Conservation (phyloP, 2,888 invertebrate genomes). For the Ommatoiulus sabulosus region DNA sequence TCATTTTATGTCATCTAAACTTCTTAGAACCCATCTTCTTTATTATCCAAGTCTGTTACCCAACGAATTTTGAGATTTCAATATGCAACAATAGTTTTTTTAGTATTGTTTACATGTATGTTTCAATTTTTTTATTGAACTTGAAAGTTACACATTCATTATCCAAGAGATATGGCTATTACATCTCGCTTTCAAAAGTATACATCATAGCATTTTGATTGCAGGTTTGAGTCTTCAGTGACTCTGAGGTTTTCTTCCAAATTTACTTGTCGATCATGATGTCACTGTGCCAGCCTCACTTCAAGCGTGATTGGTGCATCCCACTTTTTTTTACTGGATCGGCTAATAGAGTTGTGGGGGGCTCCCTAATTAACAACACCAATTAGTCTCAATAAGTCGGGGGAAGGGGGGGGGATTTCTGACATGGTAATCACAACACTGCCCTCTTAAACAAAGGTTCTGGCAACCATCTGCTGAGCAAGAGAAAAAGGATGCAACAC, state of each 20-base stretch:
- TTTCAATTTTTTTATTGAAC: no score
- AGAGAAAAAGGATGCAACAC: background rate
- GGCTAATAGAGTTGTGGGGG: constrained; percentile 8
- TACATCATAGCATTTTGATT: background rate
- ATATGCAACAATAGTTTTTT: no score
- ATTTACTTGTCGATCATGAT: constrained; percentile 15
- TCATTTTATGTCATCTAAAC: no score
- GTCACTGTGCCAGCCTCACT: background rate
- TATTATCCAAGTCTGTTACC: no score
- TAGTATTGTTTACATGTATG: no score
- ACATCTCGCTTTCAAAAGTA: background rate
- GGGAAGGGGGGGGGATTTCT: background rate
- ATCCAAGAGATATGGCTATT: no score
- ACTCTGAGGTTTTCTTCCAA: background rate
- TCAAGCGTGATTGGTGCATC: constrained; percentile 7
- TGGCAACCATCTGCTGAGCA: constrained; percentile 15
- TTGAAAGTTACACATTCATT: no score
- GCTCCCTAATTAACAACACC: constrained; percentile 7
- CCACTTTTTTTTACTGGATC: background rate
- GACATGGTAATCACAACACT: background rate
- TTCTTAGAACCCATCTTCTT: no score
- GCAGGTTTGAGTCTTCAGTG: background rate
- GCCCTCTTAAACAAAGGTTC: background rate
- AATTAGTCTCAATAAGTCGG: background rate
- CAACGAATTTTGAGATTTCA: no score